phyloP scores from a whole-genome alignment of 2,888 invertebrate genomes.

The Emmelina monodactyla region DNA sequence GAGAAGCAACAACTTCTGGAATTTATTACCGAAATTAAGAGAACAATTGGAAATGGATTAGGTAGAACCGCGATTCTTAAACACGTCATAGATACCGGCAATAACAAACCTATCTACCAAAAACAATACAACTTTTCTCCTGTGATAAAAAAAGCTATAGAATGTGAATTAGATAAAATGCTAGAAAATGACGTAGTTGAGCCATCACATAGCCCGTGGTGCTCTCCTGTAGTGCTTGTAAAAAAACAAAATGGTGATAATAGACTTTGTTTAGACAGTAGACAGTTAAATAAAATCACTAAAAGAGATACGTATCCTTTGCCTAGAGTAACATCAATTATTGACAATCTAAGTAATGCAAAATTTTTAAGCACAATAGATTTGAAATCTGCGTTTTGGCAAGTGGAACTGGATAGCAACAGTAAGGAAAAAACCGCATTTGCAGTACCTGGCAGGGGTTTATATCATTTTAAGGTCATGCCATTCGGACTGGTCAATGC shows the following conservation, averaged over 20 bases:
- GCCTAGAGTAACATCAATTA: neutral
- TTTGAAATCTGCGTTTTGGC: neutral
- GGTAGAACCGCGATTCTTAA: no score
- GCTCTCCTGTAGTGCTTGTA: constrained; percentile 1
- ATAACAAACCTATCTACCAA: no score
- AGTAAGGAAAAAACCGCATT: neutral
- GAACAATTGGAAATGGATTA: no score
- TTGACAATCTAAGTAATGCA: neutral
- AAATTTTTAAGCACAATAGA: neutral
- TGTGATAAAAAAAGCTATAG: no score
- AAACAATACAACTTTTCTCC: no score
- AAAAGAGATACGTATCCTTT: neutral
- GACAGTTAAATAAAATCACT: constrained; percentile 3
- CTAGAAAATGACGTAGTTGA: neutral
- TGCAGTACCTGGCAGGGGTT: constrained; percentile 10
- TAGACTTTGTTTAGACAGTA: constrained; percentile 5
- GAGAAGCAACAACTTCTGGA: no score
- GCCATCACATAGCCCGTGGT: constrained; percentile 5
- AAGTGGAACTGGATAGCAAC: neutral
- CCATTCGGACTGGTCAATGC: constrained; percentile 11
- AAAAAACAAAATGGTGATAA: constrained; percentile 2
- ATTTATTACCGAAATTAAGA: no score
- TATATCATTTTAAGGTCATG: constrained; percentile 12
- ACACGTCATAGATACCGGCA: no score
- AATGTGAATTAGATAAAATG: no score